Evolutionary conservation across 2,888 invertebrate species (phyloP), one percentile per base, ranked within the genome.

Genomic region (Ophion slaviceki): DNA sequence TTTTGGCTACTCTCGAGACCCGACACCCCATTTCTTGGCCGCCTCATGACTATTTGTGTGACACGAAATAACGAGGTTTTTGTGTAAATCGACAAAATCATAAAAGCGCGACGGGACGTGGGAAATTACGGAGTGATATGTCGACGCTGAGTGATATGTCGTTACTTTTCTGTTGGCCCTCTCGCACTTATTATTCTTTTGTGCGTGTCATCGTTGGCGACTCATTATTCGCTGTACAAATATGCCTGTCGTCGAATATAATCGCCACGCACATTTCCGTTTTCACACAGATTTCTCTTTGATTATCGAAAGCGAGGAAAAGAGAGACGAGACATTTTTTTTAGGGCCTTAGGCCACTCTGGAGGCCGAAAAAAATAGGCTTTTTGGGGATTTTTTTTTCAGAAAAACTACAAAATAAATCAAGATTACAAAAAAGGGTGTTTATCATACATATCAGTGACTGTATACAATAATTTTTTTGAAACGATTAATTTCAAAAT

Each of bases 121-220:
- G 68, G 62, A 80, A 74, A 78, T 62, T 68, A 77, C 71, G 72
- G 68, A 45, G 75, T 80, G 80, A 84, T 84, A 84, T 84, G 84
- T 77, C 17, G 74, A 81, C 68, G 53, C 53, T 17, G 80, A 17
- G 59, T 62, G 80, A 84, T 80, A 72, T 68, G 84, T 77, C 57
- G 53, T 28, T 62, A 53, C 32, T 47, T 61, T 77, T 80, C 61
- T 47, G 66, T 47, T 53, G 45, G 14, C 11, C 57, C 59, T 64
- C 40, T 57, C 57, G 32, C 66, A 45, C 66, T 47, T n/a, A 8
- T 57, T 77, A 36, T 32, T 77, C 76, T 36, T 47, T 66, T 57
- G 53, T 47, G 11, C 64, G 17, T 57, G 4, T 57, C 32, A 32
- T 32, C 40, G 7, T n/a, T 66, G n/a, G 5, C 17, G 40, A 66